A percentile compares a stretch with the other conserved stretches of the same genome.
Evolutionary conservation across 2,113 vertebrate genomes (phyloP).

Genomic region (Hemichromis elongatus): DNA sequence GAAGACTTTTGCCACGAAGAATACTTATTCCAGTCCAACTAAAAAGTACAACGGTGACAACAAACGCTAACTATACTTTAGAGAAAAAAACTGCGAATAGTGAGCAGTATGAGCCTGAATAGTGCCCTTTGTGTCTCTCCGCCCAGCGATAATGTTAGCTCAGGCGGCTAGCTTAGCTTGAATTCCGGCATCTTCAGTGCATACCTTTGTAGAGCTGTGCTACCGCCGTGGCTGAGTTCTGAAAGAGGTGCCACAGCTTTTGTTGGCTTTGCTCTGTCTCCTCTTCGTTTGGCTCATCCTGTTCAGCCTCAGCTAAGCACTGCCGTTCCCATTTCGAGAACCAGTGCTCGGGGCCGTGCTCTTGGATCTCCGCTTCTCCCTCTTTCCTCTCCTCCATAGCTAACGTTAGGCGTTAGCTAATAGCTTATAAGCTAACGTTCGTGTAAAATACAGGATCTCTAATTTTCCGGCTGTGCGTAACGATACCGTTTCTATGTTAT

Average conservation of each 20-base stretch:
- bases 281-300: constrained; percentile 82
- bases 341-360: constrained; percentile 96
- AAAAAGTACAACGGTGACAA: neutral
- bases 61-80: neutral
- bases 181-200: constrained; percentile 10
- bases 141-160: constrained; percentile 21
- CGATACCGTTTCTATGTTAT: neutral
- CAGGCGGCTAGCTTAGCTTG: neutral
- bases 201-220: constrained; percentile 97
- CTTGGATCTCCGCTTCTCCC: constrained; percentile 90
- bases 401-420: constrained; percentile 39
- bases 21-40: accelerated
- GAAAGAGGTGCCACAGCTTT: constrained; percentile 94
- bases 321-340: constrained; percentile 97
- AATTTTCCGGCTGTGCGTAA: neutral
- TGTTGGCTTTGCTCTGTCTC: constrained; percentile 86
- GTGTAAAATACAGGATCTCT: neutral
- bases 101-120: neutral
- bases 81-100: neutral
- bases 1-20: neutral
- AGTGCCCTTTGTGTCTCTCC: constrained; percentile 59
- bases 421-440: constrained; percentile 20
- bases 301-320: constrained; percentile 90
- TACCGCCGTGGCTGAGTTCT: constrained; percentile 91
- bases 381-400: constrained; percentile 89